Evolutionary conservation across 2,888 invertebrate species (phyloP).

Genomic region (Carabus problematicus): DNA sequence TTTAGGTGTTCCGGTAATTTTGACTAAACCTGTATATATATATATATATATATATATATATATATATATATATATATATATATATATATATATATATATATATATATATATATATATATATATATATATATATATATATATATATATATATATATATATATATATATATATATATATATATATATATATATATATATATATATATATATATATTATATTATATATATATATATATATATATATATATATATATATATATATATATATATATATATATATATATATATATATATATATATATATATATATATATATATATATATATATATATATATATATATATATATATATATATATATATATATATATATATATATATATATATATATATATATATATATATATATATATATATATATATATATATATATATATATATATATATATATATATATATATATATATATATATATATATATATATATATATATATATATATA

Average conservation of each 20-base stretch:
- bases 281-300: conserved; percentile 4
- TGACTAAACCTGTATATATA: too few relatives aligned
- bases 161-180: not conserved
- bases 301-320: conserved; percentile 4
- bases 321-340: conserved; percentile 4
- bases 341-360: conserved; percentile 4
- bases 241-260: conserved; percentile 13
- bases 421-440: conserved; percentile 4
- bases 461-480: conserved; percentile 4
- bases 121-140: too few relatives aligned
- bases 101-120: too few relatives aligned
- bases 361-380: conserved; percentile 4
- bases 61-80: too few relatives aligned
- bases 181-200: conserved; percentile 11
- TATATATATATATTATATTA: conserved; percentile 3
- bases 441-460: conserved; percentile 4
- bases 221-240: conserved; percentile 20
- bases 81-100: too few relatives aligned
- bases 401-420: conserved; percentile 4
- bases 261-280: conserved; percentile 1
- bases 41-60: conserved; percentile 4
- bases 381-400: conserved; percentile 4
- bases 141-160: too few relatives aligned
- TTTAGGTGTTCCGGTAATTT: too few relatives aligned
- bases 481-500: conserved; percentile 4